phyloP scores from a whole-genome alignment of 2,797 vertebrate species.

The Arnoldichthys spilopterus region DNA sequence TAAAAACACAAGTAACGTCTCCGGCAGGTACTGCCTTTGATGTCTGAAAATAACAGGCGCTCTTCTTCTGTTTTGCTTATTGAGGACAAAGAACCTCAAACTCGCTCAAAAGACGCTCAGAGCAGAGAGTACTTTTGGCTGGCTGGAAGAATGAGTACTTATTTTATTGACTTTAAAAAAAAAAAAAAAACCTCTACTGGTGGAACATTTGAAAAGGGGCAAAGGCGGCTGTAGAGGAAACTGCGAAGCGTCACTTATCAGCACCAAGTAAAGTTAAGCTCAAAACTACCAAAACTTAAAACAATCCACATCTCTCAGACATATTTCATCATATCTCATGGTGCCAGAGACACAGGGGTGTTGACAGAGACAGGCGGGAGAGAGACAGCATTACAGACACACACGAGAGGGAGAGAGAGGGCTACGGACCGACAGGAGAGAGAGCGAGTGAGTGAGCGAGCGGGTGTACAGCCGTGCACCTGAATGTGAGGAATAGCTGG shows the following conservation, averaged over 20 bases:
- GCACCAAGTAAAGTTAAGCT: constrained; percentile 44
- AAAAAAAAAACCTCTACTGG: not conserved
- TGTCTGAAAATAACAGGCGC: constrained; percentile 43
- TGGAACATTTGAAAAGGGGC: not conserved
- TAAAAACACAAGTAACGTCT: constrained; percentile 52
- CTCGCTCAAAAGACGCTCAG: not conserved
- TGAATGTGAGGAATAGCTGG: constrained; percentile 45
- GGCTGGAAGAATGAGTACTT: not conserved
- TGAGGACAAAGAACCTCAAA: constrained; percentile 18
- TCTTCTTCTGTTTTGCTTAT: constrained; percentile 16
- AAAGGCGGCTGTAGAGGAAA: not conserved
- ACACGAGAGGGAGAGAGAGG: constrained; percentile 22
- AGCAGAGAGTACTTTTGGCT: too few relatives aligned
- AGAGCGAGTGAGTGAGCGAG: constrained; percentile 27
- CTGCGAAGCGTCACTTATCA: not conserved
- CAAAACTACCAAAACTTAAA: constrained; percentile 38
- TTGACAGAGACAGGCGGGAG: constrained; percentile 48
- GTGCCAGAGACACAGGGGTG: constrained; percentile 50
- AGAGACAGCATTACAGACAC: constrained; percentile 44
- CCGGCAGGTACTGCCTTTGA: constrained; percentile 43
- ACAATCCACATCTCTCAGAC: constrained; percentile 52
- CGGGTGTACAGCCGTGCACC: constrained; percentile 16
- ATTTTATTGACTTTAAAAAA: not conserved
- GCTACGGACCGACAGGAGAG: not conserved
- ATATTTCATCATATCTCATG: constrained; percentile 60